These are phyloP conservation scores for Hypercompe scribonia DNA, from an alignment of 2,888 invertebrate genomes.

Conservation along the genomic window DNA sequence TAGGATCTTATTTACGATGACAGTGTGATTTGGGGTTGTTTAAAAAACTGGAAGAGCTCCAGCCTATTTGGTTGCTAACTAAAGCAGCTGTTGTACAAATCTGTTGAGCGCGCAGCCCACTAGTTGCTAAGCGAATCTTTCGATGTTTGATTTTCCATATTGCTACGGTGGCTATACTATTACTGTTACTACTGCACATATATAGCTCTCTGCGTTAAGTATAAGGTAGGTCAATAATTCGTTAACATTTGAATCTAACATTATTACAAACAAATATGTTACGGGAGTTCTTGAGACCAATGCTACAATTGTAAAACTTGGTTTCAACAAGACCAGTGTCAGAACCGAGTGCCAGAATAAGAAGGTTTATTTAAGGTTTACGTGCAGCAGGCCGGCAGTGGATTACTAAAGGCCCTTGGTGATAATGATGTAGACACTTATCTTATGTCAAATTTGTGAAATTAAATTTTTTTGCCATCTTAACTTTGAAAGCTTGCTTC, in stretches of 20 bases:
- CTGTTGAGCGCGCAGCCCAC: conserved; percentile 78
- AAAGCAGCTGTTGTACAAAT: conserved; percentile 80
- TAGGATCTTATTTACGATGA: conserved; percentile 56
- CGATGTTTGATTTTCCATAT: conserved; percentile 66
- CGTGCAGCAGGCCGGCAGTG: too few relatives aligned
- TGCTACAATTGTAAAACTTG: too few relatives aligned
- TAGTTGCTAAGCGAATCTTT: conserved; percentile 79
- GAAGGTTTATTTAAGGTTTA: neutral
- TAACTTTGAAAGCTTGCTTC: neutral
- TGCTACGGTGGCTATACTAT: conserved; percentile 54
- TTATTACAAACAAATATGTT: too few relatives aligned
- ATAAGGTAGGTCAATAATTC: too few relatives aligned
- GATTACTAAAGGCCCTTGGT: too few relatives aligned
- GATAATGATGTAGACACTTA: neutral
- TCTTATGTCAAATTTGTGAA: neutral
- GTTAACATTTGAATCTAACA: too few relatives aligned
- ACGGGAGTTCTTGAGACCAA: too few relatives aligned
- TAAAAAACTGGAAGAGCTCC: conserved; percentile 62
- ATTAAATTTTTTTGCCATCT: conserved; percentile 15
- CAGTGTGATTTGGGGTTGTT: conserved; percentile 53
- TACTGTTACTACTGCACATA: conserved; percentile 38
- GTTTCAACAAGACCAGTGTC: too few relatives aligned
- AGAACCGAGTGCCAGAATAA: too few relatives aligned
- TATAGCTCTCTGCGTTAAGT: too few relatives aligned
- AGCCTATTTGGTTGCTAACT: conserved; percentile 54